phyloP scores from a whole-genome alignment of 2,113 vertebrate genomes.

The Nesoenas mayeri region DNA sequence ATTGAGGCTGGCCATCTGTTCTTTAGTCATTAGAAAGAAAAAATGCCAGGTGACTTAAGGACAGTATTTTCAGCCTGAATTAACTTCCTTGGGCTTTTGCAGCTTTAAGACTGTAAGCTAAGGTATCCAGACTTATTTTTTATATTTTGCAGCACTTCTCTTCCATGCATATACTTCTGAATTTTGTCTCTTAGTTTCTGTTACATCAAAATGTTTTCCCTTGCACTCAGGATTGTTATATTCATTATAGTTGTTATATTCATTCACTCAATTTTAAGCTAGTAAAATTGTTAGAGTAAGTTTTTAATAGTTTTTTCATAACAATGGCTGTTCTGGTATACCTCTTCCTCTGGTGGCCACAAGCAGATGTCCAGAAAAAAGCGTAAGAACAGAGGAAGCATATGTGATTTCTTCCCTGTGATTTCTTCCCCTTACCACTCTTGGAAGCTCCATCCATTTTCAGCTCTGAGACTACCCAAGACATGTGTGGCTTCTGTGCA shows the following conservation, averaged over 20 bases:
- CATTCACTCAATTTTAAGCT: neutral
- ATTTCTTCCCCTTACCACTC: neutral
- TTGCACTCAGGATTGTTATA: neutral
- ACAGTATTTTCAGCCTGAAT: neutral
- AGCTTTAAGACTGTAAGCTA: neutral
- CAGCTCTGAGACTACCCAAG: neutral
- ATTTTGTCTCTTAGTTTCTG: neutral
- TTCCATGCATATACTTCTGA: rapidly evolving
- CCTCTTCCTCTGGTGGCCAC: neutral
- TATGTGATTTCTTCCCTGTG: neutral
- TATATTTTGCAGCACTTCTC: neutral
- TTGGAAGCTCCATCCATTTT: neutral
- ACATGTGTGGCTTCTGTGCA: neutral
- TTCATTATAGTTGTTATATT: neutral
- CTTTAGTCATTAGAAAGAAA: neutral
- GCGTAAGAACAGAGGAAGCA: neutral
- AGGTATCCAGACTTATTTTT: neutral
- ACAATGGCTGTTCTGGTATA: neutral
- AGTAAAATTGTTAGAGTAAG: neutral
- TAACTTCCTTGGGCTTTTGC: neutral
- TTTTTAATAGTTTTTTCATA: neutral
- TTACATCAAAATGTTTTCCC: neutral
- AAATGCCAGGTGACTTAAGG: neutral
- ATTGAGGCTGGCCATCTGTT: conserved; percentile 14
- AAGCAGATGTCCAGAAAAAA: neutral